Conservation (phyloP, 2,113 vertebrate genomes). For the Progne subis region DNA sequence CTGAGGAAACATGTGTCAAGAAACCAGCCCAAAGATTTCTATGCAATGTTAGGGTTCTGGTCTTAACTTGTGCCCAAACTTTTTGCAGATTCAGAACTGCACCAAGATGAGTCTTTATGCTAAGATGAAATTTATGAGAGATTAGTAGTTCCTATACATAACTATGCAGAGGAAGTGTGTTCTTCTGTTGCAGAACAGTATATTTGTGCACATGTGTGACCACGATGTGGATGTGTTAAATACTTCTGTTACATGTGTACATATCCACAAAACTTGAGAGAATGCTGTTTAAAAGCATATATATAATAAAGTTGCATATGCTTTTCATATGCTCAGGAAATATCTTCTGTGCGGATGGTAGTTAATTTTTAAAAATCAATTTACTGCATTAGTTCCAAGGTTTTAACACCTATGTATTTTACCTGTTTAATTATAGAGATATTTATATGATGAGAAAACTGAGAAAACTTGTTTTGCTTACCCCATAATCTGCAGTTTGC, state of each 20-base stretch:
- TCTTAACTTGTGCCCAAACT: background rate
- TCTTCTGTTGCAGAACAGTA: background rate
- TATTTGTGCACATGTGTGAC: background rate
- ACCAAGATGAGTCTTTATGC: background rate
- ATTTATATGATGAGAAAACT: background rate
- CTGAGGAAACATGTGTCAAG: background rate
- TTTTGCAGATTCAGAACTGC: background rate
- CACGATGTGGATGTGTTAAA: background rate
- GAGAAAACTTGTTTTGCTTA: constrained; percentile 42
- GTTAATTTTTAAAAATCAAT: background rate
- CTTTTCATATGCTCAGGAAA: background rate
- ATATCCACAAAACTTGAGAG: background rate
- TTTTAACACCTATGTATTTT: background rate
- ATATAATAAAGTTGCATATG: background rate
- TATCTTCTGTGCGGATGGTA: background rate
- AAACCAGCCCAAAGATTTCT: background rate
- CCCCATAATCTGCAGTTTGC: constrained; percentile 11
- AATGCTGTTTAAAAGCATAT: background rate
- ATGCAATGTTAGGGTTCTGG: background rate
- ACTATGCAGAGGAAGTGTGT: background rate
- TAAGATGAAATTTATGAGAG: background rate
- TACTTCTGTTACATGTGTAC: background rate
- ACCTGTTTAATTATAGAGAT: background rate
- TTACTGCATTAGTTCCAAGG: background rate
- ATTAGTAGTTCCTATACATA: background rate